Evolutionary conservation across 2,888 invertebrate genomes (phyloP), one percentile per base, ranked within the genome.

Genomic region (Disparrhopalites patrizii): DNA sequence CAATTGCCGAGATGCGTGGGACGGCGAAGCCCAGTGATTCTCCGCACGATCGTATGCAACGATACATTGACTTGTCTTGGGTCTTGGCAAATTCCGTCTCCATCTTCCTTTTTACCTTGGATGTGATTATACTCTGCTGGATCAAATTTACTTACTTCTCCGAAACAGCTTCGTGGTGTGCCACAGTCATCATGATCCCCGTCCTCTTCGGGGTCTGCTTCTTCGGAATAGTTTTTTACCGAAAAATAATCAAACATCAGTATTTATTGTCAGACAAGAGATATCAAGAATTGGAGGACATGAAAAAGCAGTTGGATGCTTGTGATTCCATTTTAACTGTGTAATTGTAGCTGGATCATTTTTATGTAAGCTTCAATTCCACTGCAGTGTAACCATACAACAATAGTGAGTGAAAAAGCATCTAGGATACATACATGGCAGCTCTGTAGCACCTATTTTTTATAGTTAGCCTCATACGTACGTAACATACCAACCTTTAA

Each of bases 141-240:
- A 72, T 75, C 8, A 75, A 75, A 50, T 75, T 71, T 38, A 71
- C 75, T 0, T 72, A 73, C 36, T 75, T 75, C 62, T 72, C 73
- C 1, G 65, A 47, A 38, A 64, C 68, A n/a, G 66, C 67, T 13
- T 55, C 63, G 13, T 70, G 68, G 61, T 70, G 68, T 57, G 68
- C 68, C 13, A 68, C 68, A 1, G 62, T 62, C 1, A 73, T 74
- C 20, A 66, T 75, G 66, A 69, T 68, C 20, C 69, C 69, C 5
- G 72, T 73, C 10, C 68, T 75, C 1, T 25, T 73, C n/a, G 72
- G 62, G 1, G 64, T 73, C 0, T 67, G 67, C 40, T 25, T 69
- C 8, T 75, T 75, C 60, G 73, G 72, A 31, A 28, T 73, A 1
- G 66, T 75, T 18, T 75, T 75, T 54, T 75, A 70, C 60, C 30